phyloP scores from a whole-genome alignment of 2,113 vertebrate species.

The Prunella fulvescens region DNA sequence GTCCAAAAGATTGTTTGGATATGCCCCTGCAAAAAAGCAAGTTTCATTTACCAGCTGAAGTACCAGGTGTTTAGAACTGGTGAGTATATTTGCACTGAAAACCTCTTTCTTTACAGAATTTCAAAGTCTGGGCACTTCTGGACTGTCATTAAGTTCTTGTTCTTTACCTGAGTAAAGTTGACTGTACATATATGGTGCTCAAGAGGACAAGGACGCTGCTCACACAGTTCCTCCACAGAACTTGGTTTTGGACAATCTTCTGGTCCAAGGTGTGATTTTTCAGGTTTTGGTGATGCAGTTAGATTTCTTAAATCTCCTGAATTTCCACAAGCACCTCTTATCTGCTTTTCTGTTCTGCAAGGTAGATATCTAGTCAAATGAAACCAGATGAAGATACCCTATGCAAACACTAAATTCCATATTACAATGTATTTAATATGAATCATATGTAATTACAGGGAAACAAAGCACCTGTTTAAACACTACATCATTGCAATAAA shows the following conservation, averaged over 20 bases:
- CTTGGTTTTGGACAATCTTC: background rate
- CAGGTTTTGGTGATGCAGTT: background rate
- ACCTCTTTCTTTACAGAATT: background rate
- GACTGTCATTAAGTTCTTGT: background rate
- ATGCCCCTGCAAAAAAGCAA: background rate
- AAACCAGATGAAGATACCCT: background rate
- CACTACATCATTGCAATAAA: background rate
- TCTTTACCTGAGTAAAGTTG: constrained; percentile 59
- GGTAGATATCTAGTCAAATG: background rate
- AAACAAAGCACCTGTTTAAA: background rate
- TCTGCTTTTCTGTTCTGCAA: constrained; percentile 56
- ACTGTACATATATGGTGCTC: background rate
- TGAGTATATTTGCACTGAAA: background rate
- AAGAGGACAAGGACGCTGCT: background rate
- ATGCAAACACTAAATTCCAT: background rate
- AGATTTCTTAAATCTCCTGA: background rate
- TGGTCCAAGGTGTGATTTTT: background rate
- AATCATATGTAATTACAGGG: background rate
- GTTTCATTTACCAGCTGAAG: background rate
- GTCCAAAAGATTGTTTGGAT: background rate
- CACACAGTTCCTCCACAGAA: background rate
- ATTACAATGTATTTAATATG: background rate
- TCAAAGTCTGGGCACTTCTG: background rate
- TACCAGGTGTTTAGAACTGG: background rate
- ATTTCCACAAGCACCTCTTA: background rate